Evolutionary conservation across 2,888 invertebrate species (phyloP), one percentile per base, ranked within the genome.

Genomic region (Erebia ligea): DNA sequence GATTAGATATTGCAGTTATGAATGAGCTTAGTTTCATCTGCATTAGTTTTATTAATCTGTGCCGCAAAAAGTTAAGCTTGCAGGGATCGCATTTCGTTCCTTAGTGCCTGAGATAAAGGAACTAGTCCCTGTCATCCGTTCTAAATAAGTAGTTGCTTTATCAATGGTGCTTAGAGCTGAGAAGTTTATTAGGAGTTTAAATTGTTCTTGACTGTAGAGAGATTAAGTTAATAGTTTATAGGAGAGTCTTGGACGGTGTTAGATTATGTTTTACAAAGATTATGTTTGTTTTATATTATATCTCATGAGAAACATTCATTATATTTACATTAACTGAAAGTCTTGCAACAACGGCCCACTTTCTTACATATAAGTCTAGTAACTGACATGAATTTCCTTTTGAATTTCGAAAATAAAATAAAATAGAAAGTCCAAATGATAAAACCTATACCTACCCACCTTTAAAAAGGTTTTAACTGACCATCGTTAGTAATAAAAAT

Each of bases 41-140:
- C 59, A 72, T 71, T 72, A 67, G 68, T 61, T 54, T 73, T 68
- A 71, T 69, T 73, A 74, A 73, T 66, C 70, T 70, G 69, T 68
- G 59, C 73, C 45, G 63, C 68, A 70, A 74, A 73, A 74, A 73
- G 62, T 67, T 69, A 73, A 74, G 72, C 74, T 70, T 42, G 63
- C 68, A n/a, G 21, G 64, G 61, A 69, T 72, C 52, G 68, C 71
- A 61, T 69, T 69, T 73, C 68, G 68, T 67, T 70, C 65, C 72
- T 69, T 64, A 73, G 70, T 50, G 63, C 63, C n/a, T 45, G 40
- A 70, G 74, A 74, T 74, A 74, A 69, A 68, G 68, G 45, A 70
- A 73, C 74, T 64, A 72, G 70, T 71, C 67, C 66, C 67, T 71
- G 73, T 67, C 74, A 74, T 74, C 68, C 72, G 69, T 67, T 71